Evolutionary conservation across 2,113 vertebrate genomes (phyloP).

Genomic region (Burhinus oedicnemus): DNA sequence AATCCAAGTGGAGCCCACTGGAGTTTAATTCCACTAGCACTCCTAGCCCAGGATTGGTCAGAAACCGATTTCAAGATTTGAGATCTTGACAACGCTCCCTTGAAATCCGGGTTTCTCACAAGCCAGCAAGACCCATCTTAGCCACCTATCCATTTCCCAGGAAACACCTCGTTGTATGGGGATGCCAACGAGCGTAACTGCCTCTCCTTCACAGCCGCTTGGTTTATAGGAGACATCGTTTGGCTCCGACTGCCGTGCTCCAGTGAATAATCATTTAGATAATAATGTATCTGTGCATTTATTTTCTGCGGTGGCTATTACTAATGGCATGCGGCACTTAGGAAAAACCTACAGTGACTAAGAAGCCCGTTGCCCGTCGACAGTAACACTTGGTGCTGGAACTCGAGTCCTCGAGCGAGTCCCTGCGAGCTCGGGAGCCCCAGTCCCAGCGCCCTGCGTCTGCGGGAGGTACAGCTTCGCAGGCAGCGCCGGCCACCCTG

Average conservation of each 20-base stretch:
- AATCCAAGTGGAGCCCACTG: neutral
- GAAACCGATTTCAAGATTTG: neutral
- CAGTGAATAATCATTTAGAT: neutral
- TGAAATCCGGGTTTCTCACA: neutral
- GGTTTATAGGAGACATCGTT: neutral
- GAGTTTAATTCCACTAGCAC: neutral
- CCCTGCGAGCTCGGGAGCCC: fast-evolving
- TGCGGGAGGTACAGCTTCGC: neutral
- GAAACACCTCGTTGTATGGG: neutral
- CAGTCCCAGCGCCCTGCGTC: fast-evolving
- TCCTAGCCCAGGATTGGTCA: neutral
- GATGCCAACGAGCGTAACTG: neutral
- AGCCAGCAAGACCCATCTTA: neutral
- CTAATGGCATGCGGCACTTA: neutral
- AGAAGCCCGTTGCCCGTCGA: neutral
- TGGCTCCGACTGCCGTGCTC: neutral
- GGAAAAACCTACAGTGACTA: neutral
- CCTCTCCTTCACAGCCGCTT: neutral
- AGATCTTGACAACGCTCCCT: neutral
- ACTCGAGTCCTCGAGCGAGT: neutral
- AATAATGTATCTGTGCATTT: neutral
- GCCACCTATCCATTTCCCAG: neutral
- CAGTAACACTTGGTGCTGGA: neutral
- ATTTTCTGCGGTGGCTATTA: neutral
- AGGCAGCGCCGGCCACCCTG: too few species aligned